Evolutionary conservation across 2,888 invertebrate species (phyloP).

Genomic region (Andrena bicolor): DNA sequence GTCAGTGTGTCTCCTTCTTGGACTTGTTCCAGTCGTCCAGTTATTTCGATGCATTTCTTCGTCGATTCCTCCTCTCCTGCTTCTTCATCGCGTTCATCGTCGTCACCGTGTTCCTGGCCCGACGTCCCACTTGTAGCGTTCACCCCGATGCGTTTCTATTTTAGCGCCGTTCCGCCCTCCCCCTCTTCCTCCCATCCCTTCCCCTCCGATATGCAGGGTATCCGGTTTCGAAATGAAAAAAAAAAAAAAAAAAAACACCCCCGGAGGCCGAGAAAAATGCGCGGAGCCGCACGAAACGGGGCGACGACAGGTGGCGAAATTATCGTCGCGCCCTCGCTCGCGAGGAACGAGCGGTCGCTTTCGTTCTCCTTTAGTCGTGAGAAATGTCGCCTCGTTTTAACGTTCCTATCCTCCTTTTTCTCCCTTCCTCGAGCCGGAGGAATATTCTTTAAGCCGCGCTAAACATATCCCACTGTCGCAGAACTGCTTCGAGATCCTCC

Average conservation of each 20-base stretch:
- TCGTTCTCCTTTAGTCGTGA: not conserved
- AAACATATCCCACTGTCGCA: conserved; percentile 25
- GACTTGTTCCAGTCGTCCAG: conserved; percentile 65
- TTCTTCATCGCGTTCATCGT: conserved; percentile 31
- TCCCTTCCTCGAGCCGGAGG: not conserved
- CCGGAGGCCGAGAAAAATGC: conserved; percentile 6
- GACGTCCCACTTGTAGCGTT: conserved; percentile 67
- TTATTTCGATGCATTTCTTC: conserved; percentile 59
- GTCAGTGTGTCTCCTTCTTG: conserved; percentile 60
- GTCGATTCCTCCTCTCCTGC: conserved; percentile 46
- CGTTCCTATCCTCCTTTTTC: conserved; percentile 1
- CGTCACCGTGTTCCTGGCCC: conserved; percentile 44
- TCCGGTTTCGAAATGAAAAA: conserved; percentile 59
- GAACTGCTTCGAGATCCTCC: not conserved
- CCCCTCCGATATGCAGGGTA: conserved; percentile 38
- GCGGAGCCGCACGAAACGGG: conserved; percentile 1
- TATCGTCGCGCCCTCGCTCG: conserved; percentile 29
- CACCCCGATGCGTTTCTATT: conserved; percentile 66
- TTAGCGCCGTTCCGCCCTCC: conserved; percentile 62
- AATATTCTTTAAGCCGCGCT: conserved; percentile 19
- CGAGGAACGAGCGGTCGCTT: not conserved
- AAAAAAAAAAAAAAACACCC: conserved; percentile 37
- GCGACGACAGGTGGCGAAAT: conserved; percentile 61
- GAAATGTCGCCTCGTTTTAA: conserved; percentile 23
- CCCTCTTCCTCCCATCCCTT: conserved; percentile 1